A percentile compares a stretch with the other conserved stretches of the same genome.
Evolutionary conservation across 2,113 vertebrate genomes (phyloP).

Genomic region (Callorhinus ursinus): DNA sequence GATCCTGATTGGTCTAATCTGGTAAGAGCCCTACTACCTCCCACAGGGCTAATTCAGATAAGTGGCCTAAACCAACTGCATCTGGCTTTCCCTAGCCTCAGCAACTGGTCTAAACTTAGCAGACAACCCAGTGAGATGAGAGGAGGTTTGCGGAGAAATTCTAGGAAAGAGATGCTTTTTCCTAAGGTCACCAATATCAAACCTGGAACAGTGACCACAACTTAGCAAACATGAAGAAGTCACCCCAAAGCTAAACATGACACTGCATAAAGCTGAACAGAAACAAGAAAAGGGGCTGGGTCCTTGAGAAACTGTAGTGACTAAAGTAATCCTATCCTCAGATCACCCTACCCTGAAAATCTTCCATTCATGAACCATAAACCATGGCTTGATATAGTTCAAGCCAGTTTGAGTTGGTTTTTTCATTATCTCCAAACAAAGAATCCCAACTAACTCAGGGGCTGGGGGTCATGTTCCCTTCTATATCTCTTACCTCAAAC

Average conservation of each 20-base stretch:
- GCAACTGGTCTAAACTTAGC: background rate
- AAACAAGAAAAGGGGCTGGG: background rate
- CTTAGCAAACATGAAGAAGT: background rate
- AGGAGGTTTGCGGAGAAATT: background rate
- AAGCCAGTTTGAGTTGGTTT: background rate
- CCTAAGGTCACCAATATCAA: accelerated
- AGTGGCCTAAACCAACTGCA: background rate
- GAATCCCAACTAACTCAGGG: background rate
- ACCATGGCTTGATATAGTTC: background rate
- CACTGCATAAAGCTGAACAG: too few relatives aligned
- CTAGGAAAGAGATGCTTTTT: background rate
- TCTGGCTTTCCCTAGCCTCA: background rate
- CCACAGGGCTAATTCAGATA: background rate
- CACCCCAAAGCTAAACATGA: background rate
- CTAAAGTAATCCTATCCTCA: background rate
- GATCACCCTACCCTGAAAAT: background rate
- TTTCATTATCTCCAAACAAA: background rate
- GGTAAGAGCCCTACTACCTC: background rate
- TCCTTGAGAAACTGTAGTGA: background rate
- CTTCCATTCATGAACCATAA: background rate
- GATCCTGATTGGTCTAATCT: background rate
- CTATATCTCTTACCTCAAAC: background rate
- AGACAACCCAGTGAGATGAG: background rate
- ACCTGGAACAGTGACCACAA: background rate
- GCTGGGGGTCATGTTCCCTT: background rate